phyloP scores from a whole-genome alignment of 2,113 vertebrate species.

The Bambusicola thoracicus region DNA sequence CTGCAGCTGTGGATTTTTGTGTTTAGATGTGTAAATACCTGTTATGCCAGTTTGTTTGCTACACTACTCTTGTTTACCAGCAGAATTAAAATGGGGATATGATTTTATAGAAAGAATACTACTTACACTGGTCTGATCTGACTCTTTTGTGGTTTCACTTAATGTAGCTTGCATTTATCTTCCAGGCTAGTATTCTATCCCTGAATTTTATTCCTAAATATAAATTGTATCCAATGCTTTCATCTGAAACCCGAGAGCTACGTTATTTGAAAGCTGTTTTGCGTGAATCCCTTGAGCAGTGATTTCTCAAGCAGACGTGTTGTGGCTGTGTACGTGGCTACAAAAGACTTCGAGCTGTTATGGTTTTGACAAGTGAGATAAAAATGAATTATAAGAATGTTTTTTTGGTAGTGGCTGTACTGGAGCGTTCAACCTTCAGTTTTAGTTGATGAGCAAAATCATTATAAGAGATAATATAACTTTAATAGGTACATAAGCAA shows the following conservation, averaged over 20 bases:
- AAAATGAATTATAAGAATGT: not conserved
- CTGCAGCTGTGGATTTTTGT: not conserved
- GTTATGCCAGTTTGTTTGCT: not conserved
- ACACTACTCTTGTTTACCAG: not conserved
- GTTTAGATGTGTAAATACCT: conserved; percentile 12
- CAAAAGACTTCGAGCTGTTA: not conserved
- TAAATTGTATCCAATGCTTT: not conserved
- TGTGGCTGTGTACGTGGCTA: not conserved
- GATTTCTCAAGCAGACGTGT: not conserved
- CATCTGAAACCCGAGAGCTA: not conserved
- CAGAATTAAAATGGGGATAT: not conserved
- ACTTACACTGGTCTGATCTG: not conserved
- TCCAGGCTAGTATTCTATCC: not conserved
- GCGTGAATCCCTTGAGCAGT: not conserved
- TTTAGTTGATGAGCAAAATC: not conserved
- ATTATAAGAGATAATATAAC: not conserved
- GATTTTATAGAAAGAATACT: not conserved
- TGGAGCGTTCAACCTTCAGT: not conserved
- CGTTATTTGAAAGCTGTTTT: not conserved
- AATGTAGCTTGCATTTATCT: not conserved
- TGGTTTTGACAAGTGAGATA: not conserved
- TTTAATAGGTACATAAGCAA: not conserved
- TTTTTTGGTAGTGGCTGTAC: not conserved
- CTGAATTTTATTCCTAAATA: not conserved
- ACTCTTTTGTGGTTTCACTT: not conserved